phyloP scores from a whole-genome alignment of 2,113 vertebrate species.

The Cheilinus undulatus region DNA sequence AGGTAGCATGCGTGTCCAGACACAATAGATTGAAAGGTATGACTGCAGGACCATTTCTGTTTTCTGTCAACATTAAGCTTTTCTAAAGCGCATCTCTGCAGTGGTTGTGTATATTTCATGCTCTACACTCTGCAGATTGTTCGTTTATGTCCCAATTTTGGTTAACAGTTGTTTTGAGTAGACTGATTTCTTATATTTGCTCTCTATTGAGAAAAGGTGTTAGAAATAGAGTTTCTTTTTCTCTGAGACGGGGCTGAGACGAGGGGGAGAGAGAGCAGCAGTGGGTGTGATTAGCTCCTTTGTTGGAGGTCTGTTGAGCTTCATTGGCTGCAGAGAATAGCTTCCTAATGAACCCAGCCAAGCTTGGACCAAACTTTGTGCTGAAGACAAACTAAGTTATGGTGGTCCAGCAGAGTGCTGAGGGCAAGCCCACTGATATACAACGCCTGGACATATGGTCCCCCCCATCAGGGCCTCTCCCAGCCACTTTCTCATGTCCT shows the following conservation, averaged over 20 bases:
- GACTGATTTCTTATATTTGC: conserved; percentile 23
- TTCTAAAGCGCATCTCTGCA: neutral
- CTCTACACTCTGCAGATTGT: neutral
- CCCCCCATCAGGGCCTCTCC: conserved; percentile 74
- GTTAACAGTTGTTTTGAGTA: conserved; percentile 19
- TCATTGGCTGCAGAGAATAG: conserved; percentile 90
- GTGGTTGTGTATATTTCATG: conserved; percentile 6
- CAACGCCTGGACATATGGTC: conserved; percentile 84
- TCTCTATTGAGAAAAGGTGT: conserved; percentile 25
- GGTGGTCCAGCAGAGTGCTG: conserved; percentile 82
- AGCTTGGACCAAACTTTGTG: conserved; percentile 90
- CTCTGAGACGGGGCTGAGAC: conserved; percentile 53
- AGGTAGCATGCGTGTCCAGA: neutral
- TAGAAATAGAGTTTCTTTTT: conserved; percentile 60
- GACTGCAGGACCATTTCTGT: neutral
- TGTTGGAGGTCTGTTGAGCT: conserved; percentile 90
- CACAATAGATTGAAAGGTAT: conserved; percentile 20
- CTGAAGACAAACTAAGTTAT: conserved; percentile 91
- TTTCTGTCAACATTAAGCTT: conserved; percentile 22
- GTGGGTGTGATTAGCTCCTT: conserved; percentile 90
- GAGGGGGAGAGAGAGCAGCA: conserved; percentile 78
- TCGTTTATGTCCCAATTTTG: conserved; percentile 1
- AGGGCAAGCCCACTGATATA: conserved; percentile 81
- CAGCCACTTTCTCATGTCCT: conserved; percentile 79
- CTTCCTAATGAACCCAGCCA: conserved; percentile 90